These are phyloP conservation scores for Dendroctonus valens DNA, from an alignment of 1,140 invertebrate species.

Conservation along the genomic window DNA sequence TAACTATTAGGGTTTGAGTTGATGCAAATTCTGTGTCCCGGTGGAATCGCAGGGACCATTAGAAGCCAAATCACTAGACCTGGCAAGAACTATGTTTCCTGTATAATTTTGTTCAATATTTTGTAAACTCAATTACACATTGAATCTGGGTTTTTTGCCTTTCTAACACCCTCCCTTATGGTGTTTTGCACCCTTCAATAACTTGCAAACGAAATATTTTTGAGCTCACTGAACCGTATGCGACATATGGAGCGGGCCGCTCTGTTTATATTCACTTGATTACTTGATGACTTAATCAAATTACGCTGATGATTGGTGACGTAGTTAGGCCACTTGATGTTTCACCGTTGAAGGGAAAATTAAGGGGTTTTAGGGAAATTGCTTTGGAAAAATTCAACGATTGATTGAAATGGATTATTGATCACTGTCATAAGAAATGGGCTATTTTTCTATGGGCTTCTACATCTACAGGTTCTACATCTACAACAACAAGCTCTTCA, in stretches of 20 bases:
- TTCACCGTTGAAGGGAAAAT: no score
- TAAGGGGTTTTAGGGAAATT: constrained; percentile 1
- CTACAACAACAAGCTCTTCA: no score
- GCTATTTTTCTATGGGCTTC: no score
- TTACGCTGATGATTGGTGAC: constrained; percentile 12
- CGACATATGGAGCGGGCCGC: constrained; percentile 7
- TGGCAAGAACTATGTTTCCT: neutral
- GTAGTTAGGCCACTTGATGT: neutral
- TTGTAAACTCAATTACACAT: neutral
- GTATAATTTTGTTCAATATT: no score
- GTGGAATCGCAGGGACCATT: constrained; percentile 6
- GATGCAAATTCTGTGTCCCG: constrained; percentile 24
- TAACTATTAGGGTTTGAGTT: constrained; percentile 34
- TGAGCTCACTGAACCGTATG: constrained; percentile 15
- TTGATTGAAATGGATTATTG: no score
- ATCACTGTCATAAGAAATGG: no score
- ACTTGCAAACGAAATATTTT: neutral
- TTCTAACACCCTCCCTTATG: neutral
- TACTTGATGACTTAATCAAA: constrained; percentile 21
- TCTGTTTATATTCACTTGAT: constrained; percentile 24
- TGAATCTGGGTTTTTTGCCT: no score
- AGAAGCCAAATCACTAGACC: constrained; percentile 1
- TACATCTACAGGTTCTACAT: no score
- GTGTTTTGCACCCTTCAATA: neutral
- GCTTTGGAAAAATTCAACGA: no score